Conservation (phyloP, 2,888 invertebrate genomes). For the Parnassius orleans region DNA sequence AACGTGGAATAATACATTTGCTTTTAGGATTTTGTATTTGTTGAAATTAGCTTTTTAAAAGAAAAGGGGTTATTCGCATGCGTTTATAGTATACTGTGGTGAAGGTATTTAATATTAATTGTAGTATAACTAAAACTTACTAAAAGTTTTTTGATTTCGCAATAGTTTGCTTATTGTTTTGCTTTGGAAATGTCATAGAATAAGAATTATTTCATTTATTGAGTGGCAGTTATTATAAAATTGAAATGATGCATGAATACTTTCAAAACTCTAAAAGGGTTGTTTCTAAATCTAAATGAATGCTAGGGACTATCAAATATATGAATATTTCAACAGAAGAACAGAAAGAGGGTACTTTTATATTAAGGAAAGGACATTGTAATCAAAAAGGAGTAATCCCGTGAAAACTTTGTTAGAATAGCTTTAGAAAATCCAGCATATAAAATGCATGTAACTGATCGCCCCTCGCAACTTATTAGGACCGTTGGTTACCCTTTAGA, state of each 20-base stretch:
- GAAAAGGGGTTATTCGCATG: slow-evolving; percentile 63
- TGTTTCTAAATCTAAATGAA: slow-evolving; percentile 31
- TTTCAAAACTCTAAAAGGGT: slow-evolving; percentile 43
- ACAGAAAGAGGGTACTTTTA: no score
- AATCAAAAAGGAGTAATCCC: no score
- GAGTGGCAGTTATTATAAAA: slow-evolving; percentile 56
- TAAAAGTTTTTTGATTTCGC: slow-evolving; percentile 55
- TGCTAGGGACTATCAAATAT: slow-evolving; percentile 41
- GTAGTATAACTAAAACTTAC: slow-evolving; percentile 48
- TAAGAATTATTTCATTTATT: slow-evolving; percentile 57
- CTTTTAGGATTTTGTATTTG: slow-evolving; percentile 46
- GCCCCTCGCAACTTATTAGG: slow-evolving; percentile 11
- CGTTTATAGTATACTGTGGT: slow-evolving; percentile 62
- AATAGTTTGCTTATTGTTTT: slow-evolving; percentile 66
- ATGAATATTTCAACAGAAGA: no score
- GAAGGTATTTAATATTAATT: slow-evolving; percentile 61
- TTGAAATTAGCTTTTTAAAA: slow-evolving; percentile 42
- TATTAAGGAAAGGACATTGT: no score
- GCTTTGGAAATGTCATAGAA: slow-evolving; percentile 67
- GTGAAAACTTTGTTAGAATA: no score
- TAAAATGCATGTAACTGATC: slow-evolving; percentile 22
- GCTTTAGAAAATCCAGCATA: no score
- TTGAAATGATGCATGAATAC: slow-evolving; percentile 55
- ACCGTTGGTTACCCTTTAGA: no score
- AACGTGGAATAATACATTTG: slow-evolving; percentile 42